phyloP scores from a whole-genome alignment of 2,888 invertebrate genomes.

The Lasioglossum pauxillum region DNA sequence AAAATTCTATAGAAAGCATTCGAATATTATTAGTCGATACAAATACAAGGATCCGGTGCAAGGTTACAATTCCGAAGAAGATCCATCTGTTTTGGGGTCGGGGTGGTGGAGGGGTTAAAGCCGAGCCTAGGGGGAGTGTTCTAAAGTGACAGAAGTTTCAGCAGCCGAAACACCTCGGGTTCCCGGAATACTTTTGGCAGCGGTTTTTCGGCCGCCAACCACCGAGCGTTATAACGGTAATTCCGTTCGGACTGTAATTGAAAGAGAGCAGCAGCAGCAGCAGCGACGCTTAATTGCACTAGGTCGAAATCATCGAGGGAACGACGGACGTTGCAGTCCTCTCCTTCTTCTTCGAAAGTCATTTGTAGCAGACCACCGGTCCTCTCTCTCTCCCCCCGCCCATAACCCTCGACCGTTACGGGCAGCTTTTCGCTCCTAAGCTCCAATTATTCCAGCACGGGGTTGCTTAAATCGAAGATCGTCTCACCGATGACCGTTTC shows the following conservation, averaged over 20 bases:
- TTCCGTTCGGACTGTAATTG: slow-evolving; percentile 75
- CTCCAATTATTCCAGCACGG: slow-evolving; percentile 69
- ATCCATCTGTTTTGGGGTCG: background rate
- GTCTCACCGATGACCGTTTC: slow-evolving; percentile 20
- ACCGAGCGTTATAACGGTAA: slow-evolving; percentile 73
- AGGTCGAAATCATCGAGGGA: slow-evolving; percentile 74
- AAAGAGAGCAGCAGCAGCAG: slow-evolving; percentile 75
- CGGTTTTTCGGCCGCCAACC: slow-evolving; percentile 54
- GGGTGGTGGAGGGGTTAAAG: background rate
- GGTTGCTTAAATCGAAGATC: slow-evolving; percentile 31
- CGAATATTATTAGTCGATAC: no score
- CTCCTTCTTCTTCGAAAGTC: slow-evolving; percentile 72
- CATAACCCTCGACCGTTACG: slow-evolving; percentile 55
- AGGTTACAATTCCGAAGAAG: background rate
- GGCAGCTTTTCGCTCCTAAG: slow-evolving; percentile 66
- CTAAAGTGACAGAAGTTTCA: slow-evolving; percentile 43
- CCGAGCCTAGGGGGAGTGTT: background rate
- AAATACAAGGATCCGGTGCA: no score
- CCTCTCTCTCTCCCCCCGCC: background rate
- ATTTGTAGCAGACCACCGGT: slow-evolving; percentile 62
- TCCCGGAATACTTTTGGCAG: slow-evolving; percentile 58
- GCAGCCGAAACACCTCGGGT: slow-evolving; percentile 35
- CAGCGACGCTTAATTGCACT: slow-evolving; percentile 75
- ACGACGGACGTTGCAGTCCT: slow-evolving; percentile 52
- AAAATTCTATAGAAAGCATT: no score